These are phyloP conservation scores for Scophthalmus maximus DNA, from an alignment of 2,113 vertebrate species.

Conservation along the genomic window DNA sequence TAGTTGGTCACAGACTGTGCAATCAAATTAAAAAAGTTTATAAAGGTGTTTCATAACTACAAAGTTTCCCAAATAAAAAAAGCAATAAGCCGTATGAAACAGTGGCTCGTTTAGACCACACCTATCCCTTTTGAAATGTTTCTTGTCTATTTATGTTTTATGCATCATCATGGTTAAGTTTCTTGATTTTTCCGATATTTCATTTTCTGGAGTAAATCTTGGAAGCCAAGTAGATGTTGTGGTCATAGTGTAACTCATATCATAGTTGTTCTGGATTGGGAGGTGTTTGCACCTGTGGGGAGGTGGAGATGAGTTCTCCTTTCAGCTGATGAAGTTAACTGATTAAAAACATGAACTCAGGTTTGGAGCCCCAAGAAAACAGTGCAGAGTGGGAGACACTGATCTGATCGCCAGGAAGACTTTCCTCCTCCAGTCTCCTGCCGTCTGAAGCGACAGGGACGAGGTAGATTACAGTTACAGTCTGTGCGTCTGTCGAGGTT, in stretches of 20 bases:
- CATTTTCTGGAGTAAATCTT: too few species aligned
- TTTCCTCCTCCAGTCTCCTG: not conserved
- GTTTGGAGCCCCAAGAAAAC: not conserved
- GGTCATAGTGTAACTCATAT: not conserved
- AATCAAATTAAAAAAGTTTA: constrained; percentile 1
- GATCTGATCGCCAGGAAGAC: not conserved
- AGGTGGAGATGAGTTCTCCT: not conserved
- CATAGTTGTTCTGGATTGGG: not conserved
- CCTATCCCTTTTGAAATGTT: too few species aligned
- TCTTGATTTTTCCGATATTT: too few species aligned
- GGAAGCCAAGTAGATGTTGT: too few species aligned
- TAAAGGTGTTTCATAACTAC: not conserved
- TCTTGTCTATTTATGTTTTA: too few species aligned
- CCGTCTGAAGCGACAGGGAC: not conserved
- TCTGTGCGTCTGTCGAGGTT: not conserved
- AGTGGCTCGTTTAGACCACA: too few species aligned
- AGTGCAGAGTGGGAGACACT: not conserved
- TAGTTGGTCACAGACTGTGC: not conserved
- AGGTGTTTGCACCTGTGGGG: not conserved
- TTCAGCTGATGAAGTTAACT: not conserved
- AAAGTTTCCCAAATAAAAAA: not conserved
- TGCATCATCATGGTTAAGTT: too few species aligned
- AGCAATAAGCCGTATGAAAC: not conserved
- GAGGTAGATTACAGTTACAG: too few species aligned
- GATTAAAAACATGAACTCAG: not conserved